Evolutionary conservation across 2,888 invertebrate species (phyloP), one percentile per base, ranked within the genome.

Genomic region (Cosmorhoe ocellata): DNA sequence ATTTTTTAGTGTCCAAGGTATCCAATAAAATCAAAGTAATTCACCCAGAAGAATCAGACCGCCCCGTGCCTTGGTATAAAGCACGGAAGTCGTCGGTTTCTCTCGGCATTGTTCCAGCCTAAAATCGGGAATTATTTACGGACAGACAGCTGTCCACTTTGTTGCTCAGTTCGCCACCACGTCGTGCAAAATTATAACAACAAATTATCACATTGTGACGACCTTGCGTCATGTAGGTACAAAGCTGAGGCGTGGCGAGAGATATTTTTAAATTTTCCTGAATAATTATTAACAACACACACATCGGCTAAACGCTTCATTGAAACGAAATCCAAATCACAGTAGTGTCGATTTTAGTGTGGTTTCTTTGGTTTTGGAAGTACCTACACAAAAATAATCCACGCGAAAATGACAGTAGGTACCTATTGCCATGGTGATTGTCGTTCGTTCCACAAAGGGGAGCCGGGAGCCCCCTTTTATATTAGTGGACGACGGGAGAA

Each of bases 91-190:
- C 12, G 48, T 18, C 18, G 31, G n/a, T 6, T 9, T 26, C 37
- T 39, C 69, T 74, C 70, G 71, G 71, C 74, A 74, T 73, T 69
- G 70, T 74, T 75, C 76, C 76, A 76, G 69, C 55, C 52, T 55
- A 27, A 53, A 51, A 40, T 45, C 36, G 13, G 39, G 49, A 59
- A 57, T 61, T 68, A 67, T 74, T 71, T 71, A 70, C 56, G 61
- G 67, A 61, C 57, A 34, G 47, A 63, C 70, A 71, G 66, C 69
- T 67, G 76, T 54, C 61, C 50, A 47, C 41, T 13, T 10, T 37
- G 31, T 36, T 34, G 34, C 27, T 41, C 11, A 30, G 43, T 31
- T 47, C 39, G 31, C 13, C 52, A 27, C 51, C 22, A 48, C 48
- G 32, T 48, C 43, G 40, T 37, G 48, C 40, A 14, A 53, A 41